Base-by-base conservation (phyloP, 2,797 vertebrate genomes). In the Lates japonicus region DNA sequence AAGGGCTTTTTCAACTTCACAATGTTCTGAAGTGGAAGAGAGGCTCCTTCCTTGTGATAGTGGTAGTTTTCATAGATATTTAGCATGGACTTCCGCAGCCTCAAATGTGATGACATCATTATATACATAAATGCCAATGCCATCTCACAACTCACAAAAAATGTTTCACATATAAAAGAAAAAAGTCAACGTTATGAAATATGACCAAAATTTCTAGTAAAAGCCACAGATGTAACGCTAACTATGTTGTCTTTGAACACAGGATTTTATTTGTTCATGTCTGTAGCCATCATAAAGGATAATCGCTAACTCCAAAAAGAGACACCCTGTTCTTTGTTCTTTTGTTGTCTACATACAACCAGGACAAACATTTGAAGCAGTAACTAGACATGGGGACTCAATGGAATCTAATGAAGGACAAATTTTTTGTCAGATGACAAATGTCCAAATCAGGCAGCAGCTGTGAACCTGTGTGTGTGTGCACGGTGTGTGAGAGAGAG, bases 1-100 rank as follows among this genome's bases (percentile, higher is more conserved):
- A 87, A 73, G 35, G 69, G 58, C 72, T 78, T 71, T 82, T 84
- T 88, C 76, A 86, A 87, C 88, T 86, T 57, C 57, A 69, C 51
- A 33, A 55, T n/a, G n/a, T n/a, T n/a, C 13, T 86, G 65, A 89
- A 79, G 81, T 80, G 80, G 87, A 90, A 76, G 74, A 71, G 42
- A 62, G 0, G 20, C 14, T n/a, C 29, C 7, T 37, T 81, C 42
- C 37, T 48, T 2, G 31, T 46, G 72, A 75, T 46, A 25, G 35
- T 44, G 55, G 39, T 22, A 16, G n/a, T 58, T 42, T 42, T 25
- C 68, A 33, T 4, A 31, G 41, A n/a, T 10, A 29, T 51, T 55
- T 70, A 69, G n/a, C 29, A 68, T 61, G n/a, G 0, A 19, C 12
- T 0, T n/a, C n/a, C n/a, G 35, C 16, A 13, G 9, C 10, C 0